Evolutionary conservation across 2,113 vertebrate species (phyloP).

Genomic region (Alaudala cheleensis): DNA sequence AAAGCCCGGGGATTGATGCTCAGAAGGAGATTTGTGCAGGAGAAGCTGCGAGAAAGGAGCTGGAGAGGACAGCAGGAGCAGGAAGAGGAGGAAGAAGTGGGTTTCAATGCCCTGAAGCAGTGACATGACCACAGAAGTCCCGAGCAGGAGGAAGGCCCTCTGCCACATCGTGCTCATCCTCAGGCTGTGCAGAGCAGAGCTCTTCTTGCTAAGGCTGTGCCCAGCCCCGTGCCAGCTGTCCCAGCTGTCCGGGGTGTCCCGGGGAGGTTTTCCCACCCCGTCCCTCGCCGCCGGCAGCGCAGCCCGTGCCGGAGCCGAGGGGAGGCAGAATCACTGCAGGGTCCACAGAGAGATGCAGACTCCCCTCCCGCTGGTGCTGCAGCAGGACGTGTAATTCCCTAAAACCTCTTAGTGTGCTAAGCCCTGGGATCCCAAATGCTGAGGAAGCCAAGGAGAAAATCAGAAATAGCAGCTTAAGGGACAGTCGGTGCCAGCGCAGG

Average conservation of each 20-base stretch:
- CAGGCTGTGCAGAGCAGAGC: neutral
- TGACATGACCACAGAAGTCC: neutral
- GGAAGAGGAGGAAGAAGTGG: neutral
- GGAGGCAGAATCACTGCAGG: accelerated
- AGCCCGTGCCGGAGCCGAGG: accelerated
- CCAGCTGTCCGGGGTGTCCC: neutral
- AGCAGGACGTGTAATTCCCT: constrained; percentile 20
- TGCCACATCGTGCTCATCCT: accelerated
- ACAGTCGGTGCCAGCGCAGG: accelerated
- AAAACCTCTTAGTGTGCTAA: constrained; percentile 46
- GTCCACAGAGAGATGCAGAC: neutral
- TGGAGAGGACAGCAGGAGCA: neutral
- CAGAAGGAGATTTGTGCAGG: neutral
- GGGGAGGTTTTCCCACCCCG: neutral
- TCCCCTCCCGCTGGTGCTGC: neutral
- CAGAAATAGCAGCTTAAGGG: constrained; percentile 12
- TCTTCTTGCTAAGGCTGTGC: neutral
- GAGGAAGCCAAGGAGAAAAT: constrained; percentile 38
- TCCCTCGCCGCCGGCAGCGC: neutral
- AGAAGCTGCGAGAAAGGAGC: neutral
- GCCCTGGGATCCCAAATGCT: constrained; percentile 2
- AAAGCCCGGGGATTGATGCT: accelerated
- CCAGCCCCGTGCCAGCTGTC: neutral
- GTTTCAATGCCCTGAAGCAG: neutral
- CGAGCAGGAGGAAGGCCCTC: neutral